A percentile compares a stretch with the other conserved stretches of the same genome.
Evolutionary conservation across 37 sponge, comb jelly and placozoan genomes (phyloP).

Genomic region (Oscarella lobularis): DNA sequence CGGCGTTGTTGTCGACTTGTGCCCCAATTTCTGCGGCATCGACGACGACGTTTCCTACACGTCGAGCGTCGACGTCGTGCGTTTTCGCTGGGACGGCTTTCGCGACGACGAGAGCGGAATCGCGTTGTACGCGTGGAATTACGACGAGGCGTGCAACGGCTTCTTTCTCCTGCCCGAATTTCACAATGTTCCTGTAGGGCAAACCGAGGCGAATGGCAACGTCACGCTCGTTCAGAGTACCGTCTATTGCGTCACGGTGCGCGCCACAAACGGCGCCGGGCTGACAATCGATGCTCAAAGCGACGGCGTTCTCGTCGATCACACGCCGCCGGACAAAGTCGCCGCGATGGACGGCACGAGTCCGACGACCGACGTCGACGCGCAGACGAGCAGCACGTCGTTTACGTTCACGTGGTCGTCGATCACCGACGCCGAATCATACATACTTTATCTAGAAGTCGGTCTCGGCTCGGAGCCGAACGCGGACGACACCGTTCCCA

Average conservation of each 20-base stretch:
- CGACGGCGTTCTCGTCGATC: background rate
- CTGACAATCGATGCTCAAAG: background rate
- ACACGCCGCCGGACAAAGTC: background rate
- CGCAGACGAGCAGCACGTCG: background rate
- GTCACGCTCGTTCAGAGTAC: background rate
- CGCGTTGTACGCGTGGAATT: background rate
- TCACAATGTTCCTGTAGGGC: background rate
- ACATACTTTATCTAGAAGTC: background rate
- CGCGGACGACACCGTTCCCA: background rate
- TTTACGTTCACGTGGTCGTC: background rate
- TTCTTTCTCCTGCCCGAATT: background rate
- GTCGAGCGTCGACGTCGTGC: background rate
- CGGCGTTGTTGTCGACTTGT: background rate
- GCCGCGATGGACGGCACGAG: background rate
- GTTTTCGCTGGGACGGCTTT: background rate
- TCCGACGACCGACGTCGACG: background rate
- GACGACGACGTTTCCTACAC: background rate
- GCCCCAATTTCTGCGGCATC: background rate
- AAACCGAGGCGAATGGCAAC: background rate
- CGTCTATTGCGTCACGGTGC: background rate
- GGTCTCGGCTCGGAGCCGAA: background rate
- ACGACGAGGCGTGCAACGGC: background rate
- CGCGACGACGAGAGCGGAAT: background rate
- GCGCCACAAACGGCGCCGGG: background rate
- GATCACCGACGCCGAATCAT: background rate